Base-by-base conservation (phyloP, 2,888 invertebrate genomes). In the Pandemis cinnamomeana region DNA sequence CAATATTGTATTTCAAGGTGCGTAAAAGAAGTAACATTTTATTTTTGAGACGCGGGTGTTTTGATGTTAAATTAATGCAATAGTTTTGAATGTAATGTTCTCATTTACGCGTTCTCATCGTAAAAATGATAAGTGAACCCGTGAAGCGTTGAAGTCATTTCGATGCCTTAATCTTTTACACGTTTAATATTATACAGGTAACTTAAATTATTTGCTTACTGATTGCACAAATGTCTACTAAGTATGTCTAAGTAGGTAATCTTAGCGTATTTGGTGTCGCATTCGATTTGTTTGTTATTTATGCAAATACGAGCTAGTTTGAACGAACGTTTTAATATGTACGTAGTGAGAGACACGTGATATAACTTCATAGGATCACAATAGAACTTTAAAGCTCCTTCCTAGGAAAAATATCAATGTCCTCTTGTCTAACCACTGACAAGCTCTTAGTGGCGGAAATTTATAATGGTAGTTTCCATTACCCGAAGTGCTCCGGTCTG, bases 381-480 rank as follows among this genome's bases (percentile, higher is more conserved):
- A 72, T 58, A 55, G 63, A 62, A 55, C 72, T 41, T 72, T 55
- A 20, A 71, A 44, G 71, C 67, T 53, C 20, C 53, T 51, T 27
- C 63, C 20, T 36, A 80, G 81, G 83, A 84, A 85, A 83, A 87
- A 89, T 89, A 89, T 89, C 89, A 89, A 89, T 89, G 88, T 85
- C 84, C 78, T 75, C 83, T 78, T 84, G 84, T 84, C 83, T 81
- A 77, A 78, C 68, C 76, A 77, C 81, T 86, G 91, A 90, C 92
- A 91, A 80, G 87, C 90, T 91, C 86, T 92, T 91, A 92, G 89
- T 82, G 86, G 85, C 81, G 82, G 83, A 90, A 91, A 92, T 92
- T 89, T 91, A 91, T 92, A 91, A 92, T 91, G 86, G 88, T 89
- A 88, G 88, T 88, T 89, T 85, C 91, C 91, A 92, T 92, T 93